Evolutionary conservation across 2,888 invertebrate species (phyloP), one percentile per base, ranked within the genome.

Genomic region (Anagyrus pseudococci): DNA sequence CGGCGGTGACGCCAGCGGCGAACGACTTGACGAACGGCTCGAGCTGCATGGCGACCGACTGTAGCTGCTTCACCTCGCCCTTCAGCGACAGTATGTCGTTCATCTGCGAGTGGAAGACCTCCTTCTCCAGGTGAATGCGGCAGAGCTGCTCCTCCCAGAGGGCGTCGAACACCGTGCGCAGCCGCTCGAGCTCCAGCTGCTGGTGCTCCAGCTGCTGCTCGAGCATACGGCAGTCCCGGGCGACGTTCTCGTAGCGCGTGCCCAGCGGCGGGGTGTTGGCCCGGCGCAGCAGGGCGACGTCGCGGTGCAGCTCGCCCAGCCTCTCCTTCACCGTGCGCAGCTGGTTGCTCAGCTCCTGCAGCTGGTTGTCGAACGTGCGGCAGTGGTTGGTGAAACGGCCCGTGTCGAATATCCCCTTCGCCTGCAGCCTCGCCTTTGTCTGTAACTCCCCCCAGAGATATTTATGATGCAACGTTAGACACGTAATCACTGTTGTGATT

Each of bases 141-240:
- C 89, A 88, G 25, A 90, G 77, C 71, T 89, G 88, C 72, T 90
- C 89, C 74, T 90, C 89, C 90, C 90, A 90, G 2, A 88, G 83
- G 49, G 87, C 81, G 67, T 88, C 87, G 70, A 88, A 88, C 4
- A 85, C 82, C 6, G 83, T 81, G 58, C 85, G 82, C 73, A 88
- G 82, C 49, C 86, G 81, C 63, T 88, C 88, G 66, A 88, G 75
- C 73, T 88, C 88, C 41, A 84, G 81, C 70, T 87, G 86, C 72
- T 87, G 86, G 66, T 86, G 81, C 67, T 86, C 86, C 46, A 88
- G 73, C 63, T 85, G 87, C 63, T 87, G 86, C 70, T 88, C 87
- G 43, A 88, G 75, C 47, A 85, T 70, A 15, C 84, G 77, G 71
- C 88, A 88, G 71, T 88, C 88, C 55, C 85, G 75, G 1, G 85